Conservation (phyloP, 2,888 invertebrate genomes). For the Apantesis nais region DNA sequence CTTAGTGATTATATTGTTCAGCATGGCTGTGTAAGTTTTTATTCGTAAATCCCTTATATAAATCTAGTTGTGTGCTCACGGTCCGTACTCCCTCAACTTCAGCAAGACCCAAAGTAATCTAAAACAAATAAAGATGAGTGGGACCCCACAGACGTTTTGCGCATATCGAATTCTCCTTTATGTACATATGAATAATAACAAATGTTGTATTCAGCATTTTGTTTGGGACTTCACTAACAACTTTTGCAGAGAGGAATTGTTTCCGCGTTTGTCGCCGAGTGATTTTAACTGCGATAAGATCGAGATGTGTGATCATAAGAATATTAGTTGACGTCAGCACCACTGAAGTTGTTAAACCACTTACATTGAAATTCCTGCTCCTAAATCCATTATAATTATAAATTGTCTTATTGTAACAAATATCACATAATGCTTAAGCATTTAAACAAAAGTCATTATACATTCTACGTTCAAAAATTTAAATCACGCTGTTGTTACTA, state of each 20-base stretch:
- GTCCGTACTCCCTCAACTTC: slow-evolving; percentile 66
- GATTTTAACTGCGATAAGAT: slow-evolving; percentile 42
- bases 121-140: slow-evolving; percentile 83
- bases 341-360: neutral
- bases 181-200: slow-evolving; percentile 74
- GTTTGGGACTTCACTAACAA: slow-evolving; percentile 56
- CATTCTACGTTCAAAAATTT: too few species aligned
- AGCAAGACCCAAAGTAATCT: slow-evolving; percentile 78
- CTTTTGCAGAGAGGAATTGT: slow-evolving; percentile 47
- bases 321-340: slow-evolving; percentile 28
- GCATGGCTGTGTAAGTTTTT: slow-evolving; percentile 50
- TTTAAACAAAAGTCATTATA: too few species aligned
- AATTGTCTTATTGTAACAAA: neutral
- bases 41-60: slow-evolving; percentile 65
- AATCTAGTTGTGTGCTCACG: slow-evolving; percentile 67
- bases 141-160: slow-evolving; percentile 71
- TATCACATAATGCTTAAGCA: neutral
- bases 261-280: slow-evolving; percentile 50
- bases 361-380: neutral
- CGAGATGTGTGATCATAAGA: slow-evolving; percentile 30
- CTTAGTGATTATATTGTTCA: slow-evolving; percentile 70
- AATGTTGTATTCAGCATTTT: slow-evolving; percentile 63
- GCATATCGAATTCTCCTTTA: slow-evolving; percentile 75
- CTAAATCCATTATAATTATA: neutral
- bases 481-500: too few species aligned